Evolutionary conservation across 2,797 vertebrate genomes (phyloP).

Genomic region (Astyanax mexicanus): DNA sequence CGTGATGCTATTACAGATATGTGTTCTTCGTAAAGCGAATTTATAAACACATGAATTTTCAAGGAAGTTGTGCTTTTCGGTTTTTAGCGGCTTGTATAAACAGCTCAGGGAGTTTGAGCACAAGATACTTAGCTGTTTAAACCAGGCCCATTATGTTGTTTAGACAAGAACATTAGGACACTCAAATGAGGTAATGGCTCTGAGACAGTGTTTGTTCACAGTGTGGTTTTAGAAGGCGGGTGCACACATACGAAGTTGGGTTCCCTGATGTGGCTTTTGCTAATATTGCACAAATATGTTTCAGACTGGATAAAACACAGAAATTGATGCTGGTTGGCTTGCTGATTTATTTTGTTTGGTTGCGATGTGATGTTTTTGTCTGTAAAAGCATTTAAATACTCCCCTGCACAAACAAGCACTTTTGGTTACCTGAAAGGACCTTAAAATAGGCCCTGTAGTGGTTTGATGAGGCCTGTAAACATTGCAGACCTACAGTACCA

Average conservation of each 20-base stretch:
- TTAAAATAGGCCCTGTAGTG: neutral
- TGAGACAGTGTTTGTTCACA: constrained; percentile 49
- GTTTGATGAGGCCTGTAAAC: too few relatives aligned
- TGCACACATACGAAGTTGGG: constrained; percentile 10
- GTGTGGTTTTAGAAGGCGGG: constrained; percentile 48
- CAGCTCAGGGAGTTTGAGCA: neutral
- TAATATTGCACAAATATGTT: constrained; percentile 8
- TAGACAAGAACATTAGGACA: constrained; percentile 46
- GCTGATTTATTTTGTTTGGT: neutral
- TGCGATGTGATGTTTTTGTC: neutral
- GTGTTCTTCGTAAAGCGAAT: neutral
- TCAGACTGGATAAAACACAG: neutral
- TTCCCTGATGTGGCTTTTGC: neutral
- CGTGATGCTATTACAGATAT: neutral
- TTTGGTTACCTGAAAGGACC: neutral
- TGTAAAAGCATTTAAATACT: neutral
- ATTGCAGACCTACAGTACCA: too few relatives aligned
- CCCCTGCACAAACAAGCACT: neutral
- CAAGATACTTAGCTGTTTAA: constrained; percentile 29
- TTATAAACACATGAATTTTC: constrained; percentile 14
- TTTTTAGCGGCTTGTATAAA: constrained; percentile 13
- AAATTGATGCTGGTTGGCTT: neutral
- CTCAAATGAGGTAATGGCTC: constrained; percentile 44
- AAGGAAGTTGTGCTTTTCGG: neutral
- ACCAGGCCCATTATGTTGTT: constrained; percentile 44